A percentile compares a stretch with the other conserved stretches of the same genome.
Evolutionary conservation across 2,888 invertebrate genomes (phyloP).

Genomic region (Erynnis tages): DNA sequence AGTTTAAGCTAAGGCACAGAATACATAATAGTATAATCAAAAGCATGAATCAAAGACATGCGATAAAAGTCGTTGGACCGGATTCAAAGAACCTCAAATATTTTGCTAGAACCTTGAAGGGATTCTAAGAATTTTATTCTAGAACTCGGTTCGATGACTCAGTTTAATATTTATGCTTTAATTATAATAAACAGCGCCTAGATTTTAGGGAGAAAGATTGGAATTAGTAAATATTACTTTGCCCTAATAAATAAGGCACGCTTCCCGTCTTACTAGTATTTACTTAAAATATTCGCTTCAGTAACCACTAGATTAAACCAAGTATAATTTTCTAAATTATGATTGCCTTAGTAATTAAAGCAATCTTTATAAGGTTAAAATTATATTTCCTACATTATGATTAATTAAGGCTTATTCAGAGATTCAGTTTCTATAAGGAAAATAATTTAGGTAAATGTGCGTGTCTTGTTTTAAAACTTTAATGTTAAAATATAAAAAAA

Average conservation of each 20-base stretch:
- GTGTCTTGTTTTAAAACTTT: no score
- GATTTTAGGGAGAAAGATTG: conserved; percentile 1
- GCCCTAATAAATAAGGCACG: background rate
- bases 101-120: conserved; percentile 27
- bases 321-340: background rate
- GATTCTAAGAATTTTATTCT: conserved; percentile 32
- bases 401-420: background rate
- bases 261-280: conserved; percentile 2
- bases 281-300: conserved; percentile 4
- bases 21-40: no score
- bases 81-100: conserved; percentile 29
- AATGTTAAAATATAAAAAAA: no score
- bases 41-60: conserved; percentile 18
- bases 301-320: background rate
- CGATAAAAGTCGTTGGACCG: conserved; percentile 28
- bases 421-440: background rate
- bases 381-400: background rate
- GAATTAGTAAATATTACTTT: background rate
- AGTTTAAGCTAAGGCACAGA: no score
- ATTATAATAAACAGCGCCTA: conserved; percentile 4
- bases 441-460: background rate
- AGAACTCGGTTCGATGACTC: conserved; percentile 29
- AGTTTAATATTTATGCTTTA: conserved; percentile 1
- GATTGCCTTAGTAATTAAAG: background rate
- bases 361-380: background rate